These are phyloP conservation scores for Sitobion miscanthi DNA, from an alignment of 1,140 invertebrate genomes.

Conservation along the genomic window DNA sequence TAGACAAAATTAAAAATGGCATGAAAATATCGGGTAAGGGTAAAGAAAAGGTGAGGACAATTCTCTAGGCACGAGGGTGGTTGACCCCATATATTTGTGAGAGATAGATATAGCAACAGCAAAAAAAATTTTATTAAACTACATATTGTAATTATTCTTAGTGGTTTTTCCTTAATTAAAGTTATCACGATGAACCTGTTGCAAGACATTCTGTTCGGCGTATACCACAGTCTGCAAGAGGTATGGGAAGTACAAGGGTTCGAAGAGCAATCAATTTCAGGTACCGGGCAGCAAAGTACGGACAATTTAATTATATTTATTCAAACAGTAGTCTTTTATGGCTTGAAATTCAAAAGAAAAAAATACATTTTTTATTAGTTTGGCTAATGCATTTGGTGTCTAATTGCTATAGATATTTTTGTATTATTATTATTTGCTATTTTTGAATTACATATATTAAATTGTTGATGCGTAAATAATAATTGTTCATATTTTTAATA, in stretches of 20 bases:
- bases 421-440: slow-evolving; percentile 35
- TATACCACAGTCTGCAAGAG: slow-evolving; percentile 77
- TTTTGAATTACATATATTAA: slow-evolving; percentile 43
- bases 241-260: slow-evolving; percentile 74
- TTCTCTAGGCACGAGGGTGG: not conserved
- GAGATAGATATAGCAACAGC: not conserved
- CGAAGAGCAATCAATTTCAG: slow-evolving; percentile 84
- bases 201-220: slow-evolving; percentile 82
- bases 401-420: slow-evolving; percentile 34
- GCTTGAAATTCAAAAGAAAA: slow-evolving; percentile 4
- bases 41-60: not conserved
- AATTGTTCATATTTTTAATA: not conserved
- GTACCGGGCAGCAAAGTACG: slow-evolving; percentile 62
- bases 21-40: not conserved
- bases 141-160: not conserved
- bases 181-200: slow-evolving; percentile 77
- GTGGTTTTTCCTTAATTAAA: slow-evolving; percentile 61
- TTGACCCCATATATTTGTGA: not conserved
- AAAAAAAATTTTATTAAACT: not conserved
- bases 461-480: not conserved
- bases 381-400: not conserved
- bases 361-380: slow-evolving; percentile 3
- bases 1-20: not conserved
- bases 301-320: slow-evolving; percentile 57
- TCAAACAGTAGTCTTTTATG: slow-evolving; percentile 53